Percentiles rank a stretch among this genome's conserved stretches.
phyloP scores from a whole-genome alignment of 2,888 invertebrate species.

The Aphidius colemani region DNA sequence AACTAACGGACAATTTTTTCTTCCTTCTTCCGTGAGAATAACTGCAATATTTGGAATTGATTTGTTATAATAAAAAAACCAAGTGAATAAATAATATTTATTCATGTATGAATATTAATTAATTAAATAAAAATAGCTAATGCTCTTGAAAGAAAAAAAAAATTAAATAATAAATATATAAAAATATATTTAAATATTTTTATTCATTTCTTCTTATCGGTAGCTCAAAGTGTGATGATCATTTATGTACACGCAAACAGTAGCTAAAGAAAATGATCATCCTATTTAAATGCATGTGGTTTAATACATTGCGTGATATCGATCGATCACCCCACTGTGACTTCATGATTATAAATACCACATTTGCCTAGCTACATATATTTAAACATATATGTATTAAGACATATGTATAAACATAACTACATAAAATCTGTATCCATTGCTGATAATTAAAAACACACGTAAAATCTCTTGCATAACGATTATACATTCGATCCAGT shows the following conservation, averaged over 20 bases:
- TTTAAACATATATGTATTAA: no score
- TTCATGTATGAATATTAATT: no score
- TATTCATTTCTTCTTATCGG: background rate
- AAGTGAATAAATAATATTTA: no score
- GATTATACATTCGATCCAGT: constrained; percentile 20
- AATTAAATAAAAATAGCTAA: background rate
- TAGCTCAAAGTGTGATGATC: constrained; percentile 10
- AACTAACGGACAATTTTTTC: constrained; percentile 20
- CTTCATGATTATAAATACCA: constrained; percentile 14
- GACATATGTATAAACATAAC: no score
- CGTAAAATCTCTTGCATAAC: constrained; percentile 15
- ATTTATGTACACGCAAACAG: constrained; percentile 22
- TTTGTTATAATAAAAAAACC: background rate
- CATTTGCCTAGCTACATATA: constrained; percentile 4
- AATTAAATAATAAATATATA: background rate
- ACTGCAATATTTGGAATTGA: background rate
- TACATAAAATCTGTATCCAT: no score
- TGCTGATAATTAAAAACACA: constrained; percentile 1
- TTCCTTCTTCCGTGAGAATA: constrained; percentile 24
- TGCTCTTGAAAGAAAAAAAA: background rate
- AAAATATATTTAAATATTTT: background rate
- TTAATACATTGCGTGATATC: constrained; percentile 26
- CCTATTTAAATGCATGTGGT: constrained; percentile 11
- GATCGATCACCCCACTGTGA: constrained; percentile 24
- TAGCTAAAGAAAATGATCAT: constrained; percentile 10